Evolutionary conservation across 1,140 invertebrate species (phyloP), one percentile per base, ranked within the genome.

Genomic region (Lysiphlebus fabarum): DNA sequence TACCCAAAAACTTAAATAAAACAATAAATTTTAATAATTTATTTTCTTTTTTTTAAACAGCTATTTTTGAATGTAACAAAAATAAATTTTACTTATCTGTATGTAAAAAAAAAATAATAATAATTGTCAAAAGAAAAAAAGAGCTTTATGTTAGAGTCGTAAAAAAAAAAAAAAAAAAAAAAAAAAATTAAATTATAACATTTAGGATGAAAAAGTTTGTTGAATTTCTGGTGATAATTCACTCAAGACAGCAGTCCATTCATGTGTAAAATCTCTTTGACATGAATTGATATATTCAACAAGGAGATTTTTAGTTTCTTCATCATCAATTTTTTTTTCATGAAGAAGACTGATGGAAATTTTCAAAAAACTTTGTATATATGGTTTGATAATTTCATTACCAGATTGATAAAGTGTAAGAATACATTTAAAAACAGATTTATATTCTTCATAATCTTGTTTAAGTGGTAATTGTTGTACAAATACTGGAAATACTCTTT

Each of bases 391-490:
- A 43, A 81, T 67, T 34, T 80, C 72, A 63, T 84, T 81, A 0
- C 84, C 83, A 54, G 81, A 76, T 65, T 82, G 74, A 62, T 87
- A 88, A 1, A 92, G 76, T 7, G 80, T 74, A 36, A 79, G 72
- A 53, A 93, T 82, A 66, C 86, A 85, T 56, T 83, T 83, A 56
- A 87, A 86, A 6, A 92, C 82, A 17, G 87, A 83, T 26, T 83
- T 82, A 67, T 90, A 88, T 67, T 93, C 91, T 58, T 86, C 83
- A 63, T 84, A 85, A 72, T 93, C 91, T 75, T 89, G 84, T 60
- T 86, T 83, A 12, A 93, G 70, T 12, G 91, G 91, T 47, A 93
- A 70, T 70, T 86, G 83, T 61, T 85, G 78, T 0, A 92, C 73
- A 48, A 90, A 85, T 14, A 86, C 86, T 8, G 90, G 87, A 50